Evolutionary conservation across 2,113 vertebrate species (phyloP).

Genomic region (Hippocampus barbouri): DNA sequence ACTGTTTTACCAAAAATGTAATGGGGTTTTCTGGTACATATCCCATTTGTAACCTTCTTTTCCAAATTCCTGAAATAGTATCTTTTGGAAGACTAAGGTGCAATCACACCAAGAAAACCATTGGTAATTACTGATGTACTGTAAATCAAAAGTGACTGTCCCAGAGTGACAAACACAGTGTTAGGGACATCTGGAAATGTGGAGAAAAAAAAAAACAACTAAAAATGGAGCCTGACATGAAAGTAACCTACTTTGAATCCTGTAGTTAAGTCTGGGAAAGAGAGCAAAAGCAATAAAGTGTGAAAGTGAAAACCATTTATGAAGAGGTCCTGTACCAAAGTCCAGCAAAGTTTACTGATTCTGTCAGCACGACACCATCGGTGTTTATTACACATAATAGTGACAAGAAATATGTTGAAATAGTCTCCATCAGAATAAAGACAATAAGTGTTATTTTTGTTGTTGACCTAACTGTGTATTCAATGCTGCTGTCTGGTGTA

Average conservation of each 20-base stretch:
- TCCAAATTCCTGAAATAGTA: background rate
- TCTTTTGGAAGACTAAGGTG: background rate
- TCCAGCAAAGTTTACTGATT: background rate
- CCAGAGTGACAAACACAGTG: background rate
- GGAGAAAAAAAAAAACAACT: background rate
- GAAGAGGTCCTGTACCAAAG: background rate
- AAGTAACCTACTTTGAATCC: background rate
- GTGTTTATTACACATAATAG: background rate
- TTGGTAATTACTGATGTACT: background rate
- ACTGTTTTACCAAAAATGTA: background rate
- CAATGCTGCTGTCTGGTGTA: background rate
- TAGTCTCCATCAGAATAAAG: background rate
- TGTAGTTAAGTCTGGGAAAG: background rate
- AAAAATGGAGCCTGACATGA: background rate
- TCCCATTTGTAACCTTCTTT: background rate
- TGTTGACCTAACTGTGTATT: background rate
- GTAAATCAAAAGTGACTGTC: background rate
- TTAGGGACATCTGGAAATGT: background rate
- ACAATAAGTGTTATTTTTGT: background rate
- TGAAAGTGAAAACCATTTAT: background rate
- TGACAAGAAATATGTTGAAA: background rate
- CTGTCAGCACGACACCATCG: background rate
- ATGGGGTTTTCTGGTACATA: background rate
- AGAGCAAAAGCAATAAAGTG: background rate
- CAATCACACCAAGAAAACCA: background rate